Evolutionary conservation across 2,113 vertebrate species (phyloP), one percentile per base, ranked within the genome.

Genomic region (Camarhynchus parvulus): DNA sequence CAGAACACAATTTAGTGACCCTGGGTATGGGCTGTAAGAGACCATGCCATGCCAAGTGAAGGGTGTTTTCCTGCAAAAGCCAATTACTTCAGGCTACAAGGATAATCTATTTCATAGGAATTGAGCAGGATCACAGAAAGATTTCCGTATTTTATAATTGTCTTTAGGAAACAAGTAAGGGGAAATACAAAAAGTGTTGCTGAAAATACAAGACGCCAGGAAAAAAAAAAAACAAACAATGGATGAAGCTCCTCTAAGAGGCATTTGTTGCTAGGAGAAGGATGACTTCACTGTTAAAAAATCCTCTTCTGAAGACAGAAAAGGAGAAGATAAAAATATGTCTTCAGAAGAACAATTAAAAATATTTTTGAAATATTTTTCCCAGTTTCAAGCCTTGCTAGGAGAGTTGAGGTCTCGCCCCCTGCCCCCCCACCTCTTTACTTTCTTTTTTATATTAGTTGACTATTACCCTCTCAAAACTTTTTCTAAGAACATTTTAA

Each of bases 191-290:
- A 90, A 96, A 92, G 3, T 83, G n/a, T 81, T 35, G 35, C 35
- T 35, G 67, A 78, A 61, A 63, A 83, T 31, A 90, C 27, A 91
- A 78, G n/a, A 67, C 31, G 91, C 16, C 19, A 42, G 31, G 4
- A 64, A 89, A 63, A 90, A 63, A 52, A 81, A 42, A 22, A 63
- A 42, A 1, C 13, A 42, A 52, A 0, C 3, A 69, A 78, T 24
- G 69, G 47, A 86, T 72, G 42, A 44, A 94, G 50, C 42, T 96
- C 42, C 61, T 96, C 14, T 11, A 55, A 41, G 33, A 82, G 41
- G 16, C 49, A 59, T 83, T 83, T 89, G 87, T 95, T 97, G 90
- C 80, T 96, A 97, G 83, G 96, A 95, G 46, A 37, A 88, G 41
- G 35, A 83, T 89, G 53, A 28, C 19, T 94, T 94, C 69, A n/a